Conservation (phyloP, 2,797 vertebrate species). For the Notolabrus celidotus region DNA sequence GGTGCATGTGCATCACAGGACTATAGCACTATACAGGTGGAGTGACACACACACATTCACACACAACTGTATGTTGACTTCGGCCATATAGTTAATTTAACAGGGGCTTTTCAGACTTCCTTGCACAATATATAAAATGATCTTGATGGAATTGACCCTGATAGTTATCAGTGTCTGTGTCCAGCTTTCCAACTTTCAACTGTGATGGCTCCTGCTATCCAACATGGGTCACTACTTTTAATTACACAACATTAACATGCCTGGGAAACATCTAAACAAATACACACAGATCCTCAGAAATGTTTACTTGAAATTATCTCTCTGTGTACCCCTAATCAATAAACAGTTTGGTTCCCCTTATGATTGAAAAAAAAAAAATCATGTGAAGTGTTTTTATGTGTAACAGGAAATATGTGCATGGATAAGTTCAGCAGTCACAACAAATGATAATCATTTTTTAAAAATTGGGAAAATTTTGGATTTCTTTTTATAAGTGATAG, state of each 20-base stretch:
- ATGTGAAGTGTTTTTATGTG: background rate
- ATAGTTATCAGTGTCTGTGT: too few species aligned
- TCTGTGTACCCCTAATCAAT: background rate
- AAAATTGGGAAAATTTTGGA: too few species aligned
- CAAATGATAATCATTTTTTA: too few species aligned
- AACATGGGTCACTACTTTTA: too few species aligned
- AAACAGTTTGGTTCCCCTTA: background rate
- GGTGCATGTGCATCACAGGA: slow-evolving; percentile 94
- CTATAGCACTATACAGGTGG: slow-evolving; percentile 91
- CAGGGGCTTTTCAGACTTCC: accelerated
- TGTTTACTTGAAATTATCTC: background rate
- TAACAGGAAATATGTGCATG: background rate
- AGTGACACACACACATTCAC: slow-evolving; percentile 2
- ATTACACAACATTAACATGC: background rate
- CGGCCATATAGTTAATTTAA: too few species aligned
- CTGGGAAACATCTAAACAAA: background rate
- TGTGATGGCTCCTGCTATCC: too few species aligned
- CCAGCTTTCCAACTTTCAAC: too few species aligned
- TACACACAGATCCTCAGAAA: background rate
- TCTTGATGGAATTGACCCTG: too few species aligned
- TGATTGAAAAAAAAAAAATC: background rate
- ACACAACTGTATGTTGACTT: background rate
- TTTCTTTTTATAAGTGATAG: too few species aligned
- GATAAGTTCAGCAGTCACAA: background rate
- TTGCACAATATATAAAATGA: too few species aligned